Percentiles rank a stretch among this genome's conserved stretches.
Conservation (phyloP, 2,113 vertebrate species). For the Sinocyclocheilus grahami region DNA sequence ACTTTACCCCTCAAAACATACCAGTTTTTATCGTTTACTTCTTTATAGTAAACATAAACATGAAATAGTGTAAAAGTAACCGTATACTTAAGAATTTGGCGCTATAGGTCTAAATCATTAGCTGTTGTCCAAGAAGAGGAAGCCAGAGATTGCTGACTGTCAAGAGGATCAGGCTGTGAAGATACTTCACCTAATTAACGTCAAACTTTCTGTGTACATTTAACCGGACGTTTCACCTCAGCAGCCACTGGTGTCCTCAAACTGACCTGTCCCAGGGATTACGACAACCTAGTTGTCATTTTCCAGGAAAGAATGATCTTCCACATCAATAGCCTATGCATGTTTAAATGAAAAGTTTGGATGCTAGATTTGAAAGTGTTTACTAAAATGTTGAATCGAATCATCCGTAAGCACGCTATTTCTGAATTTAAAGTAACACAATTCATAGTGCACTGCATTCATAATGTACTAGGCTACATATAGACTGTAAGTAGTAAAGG, state of each 20-base stretch:
- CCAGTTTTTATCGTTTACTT: background rate
- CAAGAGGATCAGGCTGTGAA: constrained; percentile 31
- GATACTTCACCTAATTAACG: constrained; percentile 1
- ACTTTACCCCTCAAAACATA: background rate
- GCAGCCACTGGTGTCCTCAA: background rate
- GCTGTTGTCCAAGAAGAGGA: background rate
- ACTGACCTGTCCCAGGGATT: constrained; percentile 27
- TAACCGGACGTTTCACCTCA: constrained; percentile 14
- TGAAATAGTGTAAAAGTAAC: background rate
- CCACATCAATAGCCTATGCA: background rate
- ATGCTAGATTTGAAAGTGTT: background rate
- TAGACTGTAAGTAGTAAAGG: background rate
- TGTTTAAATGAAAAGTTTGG: background rate
- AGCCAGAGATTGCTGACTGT: constrained; percentile 34
- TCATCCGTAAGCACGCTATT: background rate
- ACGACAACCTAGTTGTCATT: background rate
- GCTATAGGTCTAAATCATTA: background rate
- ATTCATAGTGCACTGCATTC: background rate
- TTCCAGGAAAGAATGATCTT: background rate
- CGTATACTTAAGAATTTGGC: background rate
- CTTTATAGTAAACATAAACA: background rate
- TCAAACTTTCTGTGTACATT: background rate
- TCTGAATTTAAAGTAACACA: background rate
- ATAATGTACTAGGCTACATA: background rate
- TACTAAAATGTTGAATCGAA: background rate